A percentile compares a stretch with the other conserved stretches of the same genome.
These are phyloP conservation scores for Epinotia demarniana DNA, from an alignment of 2,888 invertebrate species.

Conservation along the genomic window DNA sequence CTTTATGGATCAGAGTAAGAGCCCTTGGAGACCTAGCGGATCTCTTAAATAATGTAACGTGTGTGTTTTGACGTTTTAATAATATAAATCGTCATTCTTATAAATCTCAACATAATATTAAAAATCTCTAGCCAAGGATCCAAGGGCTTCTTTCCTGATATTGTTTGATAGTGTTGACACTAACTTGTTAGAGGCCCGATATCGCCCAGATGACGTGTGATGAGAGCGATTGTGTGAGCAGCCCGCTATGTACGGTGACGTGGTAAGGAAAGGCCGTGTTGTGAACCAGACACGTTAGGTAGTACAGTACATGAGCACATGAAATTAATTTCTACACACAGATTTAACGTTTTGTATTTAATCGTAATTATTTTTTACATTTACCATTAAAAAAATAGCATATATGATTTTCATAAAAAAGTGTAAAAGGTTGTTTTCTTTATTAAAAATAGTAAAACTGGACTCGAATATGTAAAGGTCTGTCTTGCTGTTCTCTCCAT, in stretches of 20 bases:
- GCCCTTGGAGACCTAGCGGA: not conserved
- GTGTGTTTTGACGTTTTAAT: not conserved
- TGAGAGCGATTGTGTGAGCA: not conserved
- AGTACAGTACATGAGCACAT: slow-evolving; percentile 51
- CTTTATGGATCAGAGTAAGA: not conserved
- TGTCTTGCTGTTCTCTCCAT: slow-evolving; percentile 68
- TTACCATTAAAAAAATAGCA: slow-evolving; percentile 50
- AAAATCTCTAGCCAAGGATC: not conserved
- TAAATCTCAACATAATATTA: not conserved
- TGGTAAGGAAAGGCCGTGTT: slow-evolving; percentile 1
- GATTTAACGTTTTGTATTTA: slow-evolving; percentile 52
- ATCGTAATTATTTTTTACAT: slow-evolving; percentile 49
- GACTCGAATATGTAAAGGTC: slow-evolving; percentile 71
- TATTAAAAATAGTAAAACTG: slow-evolving; percentile 74
- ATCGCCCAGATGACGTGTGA: not conserved
- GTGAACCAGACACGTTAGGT: not conserved
- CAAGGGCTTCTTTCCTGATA: slow-evolving; percentile 1
- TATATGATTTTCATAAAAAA: slow-evolving; percentile 66
- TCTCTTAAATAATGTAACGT: not conserved
- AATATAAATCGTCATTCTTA: too few species aligned
- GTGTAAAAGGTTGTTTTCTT: slow-evolving; percentile 66
- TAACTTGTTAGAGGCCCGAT: not conserved
- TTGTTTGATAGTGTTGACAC: slow-evolving; percentile 8
- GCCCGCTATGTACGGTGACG: slow-evolving; percentile 6
- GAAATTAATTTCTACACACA: slow-evolving; percentile 71